Conservation (phyloP, 2,888 invertebrate genomes). For the Chaetoderma sp. region DNA sequence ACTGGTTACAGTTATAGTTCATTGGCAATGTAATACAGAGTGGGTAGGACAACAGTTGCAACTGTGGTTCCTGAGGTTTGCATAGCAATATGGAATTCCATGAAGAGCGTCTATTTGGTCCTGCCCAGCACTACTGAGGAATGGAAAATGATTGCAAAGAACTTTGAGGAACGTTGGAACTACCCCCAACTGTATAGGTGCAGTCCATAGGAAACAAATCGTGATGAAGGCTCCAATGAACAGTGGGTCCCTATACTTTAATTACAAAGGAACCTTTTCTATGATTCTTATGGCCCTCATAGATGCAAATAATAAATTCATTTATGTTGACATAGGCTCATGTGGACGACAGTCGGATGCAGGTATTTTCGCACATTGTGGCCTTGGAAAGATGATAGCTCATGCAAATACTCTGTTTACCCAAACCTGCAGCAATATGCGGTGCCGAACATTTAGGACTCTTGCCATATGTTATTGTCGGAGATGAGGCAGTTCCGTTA, state of each 20-base stretch:
- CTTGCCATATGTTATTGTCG: too few species aligned
- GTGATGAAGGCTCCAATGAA: conserved; percentile 7
- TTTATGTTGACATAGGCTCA: too few species aligned
- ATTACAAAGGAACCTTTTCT: conserved; percentile 3
- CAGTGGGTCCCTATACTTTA: not conserved
- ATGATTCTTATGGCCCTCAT: not conserved
- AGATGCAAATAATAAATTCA: too few species aligned
- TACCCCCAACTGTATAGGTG: not conserved
- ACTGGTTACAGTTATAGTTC: conserved; percentile 3
- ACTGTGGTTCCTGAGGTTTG: conserved; percentile 16
- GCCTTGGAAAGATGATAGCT: too few species aligned
- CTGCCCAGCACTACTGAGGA: conserved; percentile 2
- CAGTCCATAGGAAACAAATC: conserved; percentile 1
- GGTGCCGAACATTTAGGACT: too few species aligned
- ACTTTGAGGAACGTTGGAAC: conserved; percentile 5
- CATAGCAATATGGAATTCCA: conserved; percentile 3
- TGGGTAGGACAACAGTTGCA: conserved; percentile 11
- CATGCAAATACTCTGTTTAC: too few species aligned
- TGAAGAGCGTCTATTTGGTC: not conserved
- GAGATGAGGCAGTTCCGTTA: too few species aligned
- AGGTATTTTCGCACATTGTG: too few species aligned
- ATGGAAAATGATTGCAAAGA: not conserved
- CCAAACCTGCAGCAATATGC: too few species aligned
- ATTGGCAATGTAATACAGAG: conserved; percentile 9
- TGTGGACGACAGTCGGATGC: too few species aligned